Base-by-base conservation (phyloP, 2,113 vertebrate genomes). In the Clarias gariepinus region DNA sequence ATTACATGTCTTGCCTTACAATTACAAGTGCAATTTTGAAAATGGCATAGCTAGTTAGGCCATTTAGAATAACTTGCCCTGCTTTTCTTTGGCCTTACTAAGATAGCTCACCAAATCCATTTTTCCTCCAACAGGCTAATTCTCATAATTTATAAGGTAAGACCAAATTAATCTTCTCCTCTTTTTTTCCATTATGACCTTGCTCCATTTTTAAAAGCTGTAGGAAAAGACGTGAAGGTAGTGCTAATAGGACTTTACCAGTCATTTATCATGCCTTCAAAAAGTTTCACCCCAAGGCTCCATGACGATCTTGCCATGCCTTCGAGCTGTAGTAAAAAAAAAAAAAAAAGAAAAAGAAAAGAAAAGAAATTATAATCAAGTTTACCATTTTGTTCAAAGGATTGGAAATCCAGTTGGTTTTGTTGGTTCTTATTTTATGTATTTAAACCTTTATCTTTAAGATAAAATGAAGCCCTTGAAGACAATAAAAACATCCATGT, bases 121-220 rank as follows among this genome's bases (percentile, higher is more conserved):
- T 92, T 90, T 92, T 88, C 92, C 85, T 77, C 90, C 90, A 88
- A 93, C 91, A 94, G 93, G 92, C 91, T 94, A 93, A 93, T 93
- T 93, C 85, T 93, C 92, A 90, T 93, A 90, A 93, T 92, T 91
- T 90, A 87, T 93, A 91, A 84, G 93, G 94, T 94, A 94, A 93
- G 93, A 94, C 88, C 89, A 90, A 90, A 93, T 94, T 90, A 86
- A 94, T 93, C 91, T 93, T 91, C 90, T 92, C 25, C 88, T 90
- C 30, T 71, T 61, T 81, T 85, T 86, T 81, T 33, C 87, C 87
- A 86, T 91, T 87, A 85, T 90, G 90, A 92, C 91, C 92, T 93
- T 93, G 84, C 87, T 93, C 87, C 66, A 87, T 87, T 91, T 91
- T 87, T 68, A 69, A 82, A 87, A 86, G 74, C 82, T 86, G 81